Percentiles rank a stretch among this genome's conserved stretches.
These are phyloP conservation scores for Ceyx melanurus DNA, from an alignment of 2,113 vertebrate genomes.

Conservation along the genomic window DNA sequence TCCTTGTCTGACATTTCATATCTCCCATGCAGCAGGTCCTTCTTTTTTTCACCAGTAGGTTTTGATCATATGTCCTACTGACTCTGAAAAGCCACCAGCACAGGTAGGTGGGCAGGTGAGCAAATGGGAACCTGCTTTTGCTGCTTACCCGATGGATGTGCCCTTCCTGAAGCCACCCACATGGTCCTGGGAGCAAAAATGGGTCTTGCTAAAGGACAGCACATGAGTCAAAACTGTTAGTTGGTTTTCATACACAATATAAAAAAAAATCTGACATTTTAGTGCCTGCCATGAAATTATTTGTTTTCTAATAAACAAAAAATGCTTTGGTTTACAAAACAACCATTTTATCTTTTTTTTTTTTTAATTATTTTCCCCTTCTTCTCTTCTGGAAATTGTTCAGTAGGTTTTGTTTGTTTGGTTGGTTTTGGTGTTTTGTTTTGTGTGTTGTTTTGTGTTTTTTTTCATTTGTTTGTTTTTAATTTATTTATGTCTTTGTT, in stretches of 20 bases:
- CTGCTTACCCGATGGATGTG: background rate
- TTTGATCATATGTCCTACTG: background rate
- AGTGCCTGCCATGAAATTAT: background rate
- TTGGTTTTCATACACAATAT: background rate
- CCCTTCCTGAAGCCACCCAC: background rate
- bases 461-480: background rate
- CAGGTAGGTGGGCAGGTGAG: background rate
- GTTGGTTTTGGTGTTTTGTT: background rate
- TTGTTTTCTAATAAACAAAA: slow-evolving; percentile 4
- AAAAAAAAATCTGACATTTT: background rate
- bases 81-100: background rate
- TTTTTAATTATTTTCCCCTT: background rate
- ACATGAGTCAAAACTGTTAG: background rate
- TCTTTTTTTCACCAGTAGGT: background rate
- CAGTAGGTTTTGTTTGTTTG: background rate
- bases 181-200: background rate
- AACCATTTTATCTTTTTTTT: background rate
- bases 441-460: background rate
- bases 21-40: background rate
- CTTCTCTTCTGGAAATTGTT: background rate
- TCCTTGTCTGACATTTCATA: background rate
- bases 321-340: background rate
- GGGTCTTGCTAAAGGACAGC: background rate
- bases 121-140: rapidly evolving
- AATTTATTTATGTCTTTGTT: background rate